Conservation (phyloP, 2,797 vertebrate species). For the Rhinatrema bivittatum region DNA sequence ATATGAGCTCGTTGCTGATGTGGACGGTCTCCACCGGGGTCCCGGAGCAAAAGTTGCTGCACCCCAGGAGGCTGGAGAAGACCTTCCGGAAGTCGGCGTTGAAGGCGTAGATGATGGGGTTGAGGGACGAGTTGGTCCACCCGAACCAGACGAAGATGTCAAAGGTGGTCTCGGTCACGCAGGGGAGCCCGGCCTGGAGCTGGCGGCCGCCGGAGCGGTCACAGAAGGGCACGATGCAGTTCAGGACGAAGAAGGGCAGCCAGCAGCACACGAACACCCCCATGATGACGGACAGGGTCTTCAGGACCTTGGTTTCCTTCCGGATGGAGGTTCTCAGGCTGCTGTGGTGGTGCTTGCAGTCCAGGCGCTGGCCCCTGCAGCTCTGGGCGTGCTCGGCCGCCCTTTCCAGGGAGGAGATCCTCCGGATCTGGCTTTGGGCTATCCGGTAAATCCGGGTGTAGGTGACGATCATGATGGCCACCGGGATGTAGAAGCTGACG, state of each 20-base stretch:
- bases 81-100: constrained; percentile 89
- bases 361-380: constrained; percentile 60
- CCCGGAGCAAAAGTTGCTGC: constrained; percentile 63
- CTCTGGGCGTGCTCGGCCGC: constrained; percentile 82
- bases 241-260: constrained; percentile 90
- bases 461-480: constrained; percentile 90
- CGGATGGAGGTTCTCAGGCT: constrained; percentile 74
- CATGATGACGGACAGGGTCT: constrained; percentile 89
- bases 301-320: constrained; percentile 88
- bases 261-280: constrained; percentile 95
- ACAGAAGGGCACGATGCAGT: constrained; percentile 91
- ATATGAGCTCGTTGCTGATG: constrained; percentile 86
- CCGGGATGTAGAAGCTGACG: constrained; percentile 93
- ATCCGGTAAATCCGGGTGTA: constrained; percentile 91
- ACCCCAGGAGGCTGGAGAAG: constrained; percentile 82
- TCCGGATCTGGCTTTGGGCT: constrained; percentile 81
- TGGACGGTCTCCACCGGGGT: constrained; percentile 79
- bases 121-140: constrained; percentile 92
- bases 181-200: constrained; percentile 64
- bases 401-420: constrained; percentile 83
- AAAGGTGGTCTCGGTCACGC: constrained; percentile 89
- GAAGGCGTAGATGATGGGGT: constrained; percentile 92
- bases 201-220: constrained; percentile 48
- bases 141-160: constrained; percentile 93
- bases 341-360: constrained; percentile 62